Conservation (phyloP, 2,797 vertebrate species). For the Perodicticus potto region DNA sequence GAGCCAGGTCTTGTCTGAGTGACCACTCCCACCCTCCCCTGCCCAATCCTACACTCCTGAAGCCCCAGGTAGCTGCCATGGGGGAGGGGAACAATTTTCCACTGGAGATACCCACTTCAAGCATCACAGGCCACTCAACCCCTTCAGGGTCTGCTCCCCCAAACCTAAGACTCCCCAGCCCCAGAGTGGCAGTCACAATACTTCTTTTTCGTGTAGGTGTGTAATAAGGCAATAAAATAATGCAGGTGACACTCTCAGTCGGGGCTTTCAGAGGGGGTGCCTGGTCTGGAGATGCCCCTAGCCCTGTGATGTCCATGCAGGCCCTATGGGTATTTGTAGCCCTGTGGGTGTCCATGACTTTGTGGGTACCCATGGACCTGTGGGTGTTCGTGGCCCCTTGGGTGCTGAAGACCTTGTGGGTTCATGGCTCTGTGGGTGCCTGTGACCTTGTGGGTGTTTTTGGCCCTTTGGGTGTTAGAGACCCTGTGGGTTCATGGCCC, state of each 20-base stretch:
- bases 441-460: too few relatives aligned
- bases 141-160: neutral
- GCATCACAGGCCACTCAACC: neutral
- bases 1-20: neutral
- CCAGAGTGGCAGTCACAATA: accelerated
- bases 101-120: too few relatives aligned
- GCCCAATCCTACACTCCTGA: neutral
- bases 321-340: neutral
- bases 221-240: neutral
- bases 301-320: too few relatives aligned
- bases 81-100: neutral
- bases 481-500: neutral
- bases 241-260: neutral
- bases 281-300: neutral
- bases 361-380: too few relatives aligned
- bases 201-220: accelerated
- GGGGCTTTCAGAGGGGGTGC: neutral
- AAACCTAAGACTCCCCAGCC: neutral
- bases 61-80: neutral
- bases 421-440: neutral
- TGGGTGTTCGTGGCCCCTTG: too few relatives aligned
- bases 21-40: too few relatives aligned
- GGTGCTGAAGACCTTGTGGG: neutral
- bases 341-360: neutral
- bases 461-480: neutral